Percentiles rank a stretch among this genome's conserved stretches.
Conservation (phyloP, 2,888 invertebrate genomes). For the Merodon equestris region DNA sequence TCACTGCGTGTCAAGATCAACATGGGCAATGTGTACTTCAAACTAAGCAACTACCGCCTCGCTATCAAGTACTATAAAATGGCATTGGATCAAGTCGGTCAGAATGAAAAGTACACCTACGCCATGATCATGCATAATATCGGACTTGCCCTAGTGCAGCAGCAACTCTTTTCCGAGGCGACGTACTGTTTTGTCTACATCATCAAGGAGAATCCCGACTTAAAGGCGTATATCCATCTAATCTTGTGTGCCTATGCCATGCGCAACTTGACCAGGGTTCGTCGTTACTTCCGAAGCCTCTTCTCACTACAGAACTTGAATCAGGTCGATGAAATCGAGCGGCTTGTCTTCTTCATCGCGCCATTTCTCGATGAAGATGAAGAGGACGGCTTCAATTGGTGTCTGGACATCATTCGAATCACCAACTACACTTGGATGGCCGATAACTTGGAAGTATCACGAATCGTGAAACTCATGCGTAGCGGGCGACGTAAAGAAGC, state of each 20-base stretch:
- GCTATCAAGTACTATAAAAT: constrained; percentile 61
- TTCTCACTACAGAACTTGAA: constrained; percentile 29
- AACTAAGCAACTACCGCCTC: constrained; percentile 24
- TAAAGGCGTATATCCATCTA: constrained; percentile 42
- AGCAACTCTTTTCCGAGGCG: constrained; percentile 46
- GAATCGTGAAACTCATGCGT: constrained; percentile 28
- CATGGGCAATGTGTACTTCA: constrained; percentile 59
- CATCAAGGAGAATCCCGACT: constrained; percentile 35
- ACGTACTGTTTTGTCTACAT: constrained; percentile 41
- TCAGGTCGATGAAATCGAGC: constrained; percentile 41
- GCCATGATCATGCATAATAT: constrained; percentile 55
- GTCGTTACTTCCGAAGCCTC: constrained; percentile 20
- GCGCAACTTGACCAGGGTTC: constrained; percentile 16
- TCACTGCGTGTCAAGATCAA: constrained; percentile 62
- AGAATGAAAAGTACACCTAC: constrained; percentile 44
- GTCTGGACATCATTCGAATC: constrained; percentile 46
- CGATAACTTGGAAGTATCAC: constrained; percentile 45
- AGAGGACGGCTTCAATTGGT: constrained; percentile 57
- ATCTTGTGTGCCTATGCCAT: constrained; percentile 33
- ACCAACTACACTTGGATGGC: constrained; percentile 54
- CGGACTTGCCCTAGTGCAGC: constrained; percentile 51
- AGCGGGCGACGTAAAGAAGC: not conserved
- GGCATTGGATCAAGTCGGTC: constrained; percentile 61
- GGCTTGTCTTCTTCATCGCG: constrained; percentile 38
- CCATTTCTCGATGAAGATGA: constrained; percentile 30